A percentile compares a stretch with the other conserved stretches of the same genome.
Conservation (phyloP, 2,797 vertebrate species). For the Acanthurus lineatus region DNA sequence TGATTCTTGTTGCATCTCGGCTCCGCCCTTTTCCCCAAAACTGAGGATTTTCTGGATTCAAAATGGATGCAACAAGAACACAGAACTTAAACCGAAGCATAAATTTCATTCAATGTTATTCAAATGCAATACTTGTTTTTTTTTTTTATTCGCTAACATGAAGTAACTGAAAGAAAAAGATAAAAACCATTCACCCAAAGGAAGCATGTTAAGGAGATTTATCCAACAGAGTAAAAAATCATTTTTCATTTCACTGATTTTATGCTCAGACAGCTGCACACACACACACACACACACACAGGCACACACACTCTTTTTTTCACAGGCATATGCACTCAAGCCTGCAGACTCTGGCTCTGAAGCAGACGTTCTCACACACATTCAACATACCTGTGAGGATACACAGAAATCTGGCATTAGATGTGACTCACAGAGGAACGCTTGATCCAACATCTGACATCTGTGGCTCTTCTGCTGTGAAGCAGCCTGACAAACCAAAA, state of each 20-base stretch:
- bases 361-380: conserved; percentile 48
- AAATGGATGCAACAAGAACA: background rate
- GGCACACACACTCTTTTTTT: background rate
- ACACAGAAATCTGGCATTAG: conserved; percentile 60
- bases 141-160: background rate
- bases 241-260: conserved; percentile 23
- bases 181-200: background rate
- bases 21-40: background rate
- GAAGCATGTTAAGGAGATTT: background rate
- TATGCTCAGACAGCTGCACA: conserved; percentile 32
- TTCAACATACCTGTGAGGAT: conserved; percentile 72
- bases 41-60: background rate
- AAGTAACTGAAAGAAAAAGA: background rate
- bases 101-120: too few relatives aligned
- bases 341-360: conserved; percentile 34
- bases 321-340: conserved; percentile 10
- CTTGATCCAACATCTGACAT: conserved; percentile 59
- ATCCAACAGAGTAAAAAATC: background rate
- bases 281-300: conserved; percentile 8
- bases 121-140: too few relatives aligned
- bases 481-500: conserved; percentile 23
- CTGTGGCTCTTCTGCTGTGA: conserved; percentile 44
- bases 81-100: too few relatives aligned
- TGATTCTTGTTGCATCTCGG: background rate
- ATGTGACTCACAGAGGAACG: conserved; percentile 50